Percentiles rank a stretch among this genome's conserved stretches.
phyloP scores from a whole-genome alignment of 2,113 vertebrate species.

The Pterocles burchelli region DNA sequence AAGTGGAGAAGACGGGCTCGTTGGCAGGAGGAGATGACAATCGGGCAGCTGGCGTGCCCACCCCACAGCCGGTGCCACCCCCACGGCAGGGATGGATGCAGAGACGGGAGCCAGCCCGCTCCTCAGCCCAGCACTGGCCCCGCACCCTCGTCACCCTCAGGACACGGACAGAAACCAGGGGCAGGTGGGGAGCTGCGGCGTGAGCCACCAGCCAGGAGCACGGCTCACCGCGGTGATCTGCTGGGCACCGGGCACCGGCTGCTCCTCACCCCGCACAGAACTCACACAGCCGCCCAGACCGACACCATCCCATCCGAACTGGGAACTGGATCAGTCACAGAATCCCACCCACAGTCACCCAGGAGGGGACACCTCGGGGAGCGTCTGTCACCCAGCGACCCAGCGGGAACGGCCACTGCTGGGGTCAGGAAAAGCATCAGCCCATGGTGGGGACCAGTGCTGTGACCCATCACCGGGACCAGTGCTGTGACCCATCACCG shows the following conservation, averaged over 20 bases:
- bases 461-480: too few species aligned
- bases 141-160: fast-evolving
- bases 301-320: too few species aligned
- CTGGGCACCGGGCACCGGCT: too few species aligned
- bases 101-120: not conserved
- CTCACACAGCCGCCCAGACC: too few species aligned
- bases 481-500: too few species aligned
- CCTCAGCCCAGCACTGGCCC: not conserved
- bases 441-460: too few species aligned
- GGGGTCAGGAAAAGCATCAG: not conserved
- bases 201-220: not conserved
- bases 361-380: fast-evolving
- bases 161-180: not conserved
- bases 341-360: too few species aligned
- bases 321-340: too few species aligned
- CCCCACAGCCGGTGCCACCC: not conserved
- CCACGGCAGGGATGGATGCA: not conserved
- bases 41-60: not conserved
- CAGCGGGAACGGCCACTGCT: not conserved
- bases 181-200: not conserved
- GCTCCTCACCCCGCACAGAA: too few species aligned
- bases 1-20: not conserved
- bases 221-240: fast-evolving
- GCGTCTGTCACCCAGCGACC: not conserved
- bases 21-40: constrained; percentile 2